A percentile compares a stretch with the other conserved stretches of the same genome.
These are phyloP conservation scores for Gobius niger DNA, from an alignment of 2,113 vertebrate genomes.

Conservation along the genomic window DNA sequence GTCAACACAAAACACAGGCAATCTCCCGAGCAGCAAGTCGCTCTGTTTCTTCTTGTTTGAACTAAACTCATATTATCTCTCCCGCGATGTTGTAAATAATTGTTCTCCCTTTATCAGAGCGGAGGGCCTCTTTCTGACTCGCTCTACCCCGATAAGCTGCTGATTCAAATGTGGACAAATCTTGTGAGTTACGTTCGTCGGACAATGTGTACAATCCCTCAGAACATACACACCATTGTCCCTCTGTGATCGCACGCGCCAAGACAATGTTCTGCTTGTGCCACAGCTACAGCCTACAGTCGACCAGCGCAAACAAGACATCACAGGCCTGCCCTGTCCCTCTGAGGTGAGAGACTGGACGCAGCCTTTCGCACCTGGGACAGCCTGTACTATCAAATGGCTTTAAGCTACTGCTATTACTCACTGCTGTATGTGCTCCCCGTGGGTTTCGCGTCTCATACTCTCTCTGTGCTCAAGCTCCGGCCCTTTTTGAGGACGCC, in stretches of 20 bases:
- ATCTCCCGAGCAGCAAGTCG: no score
- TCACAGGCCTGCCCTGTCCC: constrained; percentile 56
- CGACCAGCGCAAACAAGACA: constrained; percentile 23
- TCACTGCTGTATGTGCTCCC: background rate
- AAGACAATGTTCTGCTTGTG: constrained; percentile 32
- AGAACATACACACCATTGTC: constrained; percentile 16
- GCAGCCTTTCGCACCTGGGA: background rate
- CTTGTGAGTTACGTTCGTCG: constrained; percentile 56
- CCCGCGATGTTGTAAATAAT: background rate
- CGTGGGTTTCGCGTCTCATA: background rate
- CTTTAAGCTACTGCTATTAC: background rate
- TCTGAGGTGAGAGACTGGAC: constrained; percentile 54
- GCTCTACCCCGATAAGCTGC: constrained; percentile 49
- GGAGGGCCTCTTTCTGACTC: constrained; percentile 34
- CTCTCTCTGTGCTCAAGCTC: constrained; percentile 44
- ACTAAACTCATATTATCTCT: background rate
- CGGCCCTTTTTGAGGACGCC: constrained; percentile 71
- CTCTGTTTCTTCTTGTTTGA: background rate
- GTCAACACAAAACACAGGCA: background rate
- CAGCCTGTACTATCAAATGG: background rate
- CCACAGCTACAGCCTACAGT: constrained; percentile 66
- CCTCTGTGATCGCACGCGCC: background rate
- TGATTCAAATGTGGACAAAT: constrained; percentile 69
- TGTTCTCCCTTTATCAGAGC: constrained; percentile 37
- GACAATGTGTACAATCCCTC: background rate